Evolutionary conservation across 2,113 vertebrate genomes (phyloP), one percentile per base, ranked within the genome.

Genomic region (Catharus fuscescens): DNA sequence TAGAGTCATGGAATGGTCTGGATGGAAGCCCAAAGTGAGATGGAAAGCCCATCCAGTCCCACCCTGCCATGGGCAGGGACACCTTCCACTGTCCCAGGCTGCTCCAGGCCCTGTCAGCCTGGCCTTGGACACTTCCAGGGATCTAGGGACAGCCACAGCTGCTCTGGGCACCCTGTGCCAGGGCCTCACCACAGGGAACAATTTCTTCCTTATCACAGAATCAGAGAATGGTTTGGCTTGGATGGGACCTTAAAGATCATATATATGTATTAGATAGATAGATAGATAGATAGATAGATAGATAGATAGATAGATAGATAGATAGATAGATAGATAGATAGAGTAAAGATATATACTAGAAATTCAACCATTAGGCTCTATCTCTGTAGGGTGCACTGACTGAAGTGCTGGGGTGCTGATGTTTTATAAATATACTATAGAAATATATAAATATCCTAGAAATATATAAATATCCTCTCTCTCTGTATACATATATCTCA

Each of bases 401-500:
- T 44, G 67, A 80, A 72, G 32, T 38, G 20, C 34, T 73, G 14
- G 5, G 56, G 16, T 85, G 34, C 56, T 71, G 60, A 18, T 76
- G 20, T 19, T 57, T 72, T 36, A 18, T 54, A 66, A 78, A 50
- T 44, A n/a, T 8, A 12, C 71, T 29, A 3, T 8, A 28, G 28
- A 70, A 69, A 70, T 32, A 71, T 2, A 31, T 57, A 48, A 59
- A 66, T 29, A 29, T 16, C 8, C 8, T 9, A 28, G 28, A 70
- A 69, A 70, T 32, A 71, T 2, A 31, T 57, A 48, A 57, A 66
- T 29, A 29, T 16, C 8, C 8, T 61, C 32, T 67, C 21, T 60
- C 25, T 54, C 2, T 40, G 1, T n/a, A 5, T 48, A 3, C 3
- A 0, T 67, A 2, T 20, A 5, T 66, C 24, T 86, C 18, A 61